These are phyloP conservation scores for Gymnoscopelus braueri DNA, from an alignment of 2,797 vertebrate species.

Conservation along the genomic window DNA sequence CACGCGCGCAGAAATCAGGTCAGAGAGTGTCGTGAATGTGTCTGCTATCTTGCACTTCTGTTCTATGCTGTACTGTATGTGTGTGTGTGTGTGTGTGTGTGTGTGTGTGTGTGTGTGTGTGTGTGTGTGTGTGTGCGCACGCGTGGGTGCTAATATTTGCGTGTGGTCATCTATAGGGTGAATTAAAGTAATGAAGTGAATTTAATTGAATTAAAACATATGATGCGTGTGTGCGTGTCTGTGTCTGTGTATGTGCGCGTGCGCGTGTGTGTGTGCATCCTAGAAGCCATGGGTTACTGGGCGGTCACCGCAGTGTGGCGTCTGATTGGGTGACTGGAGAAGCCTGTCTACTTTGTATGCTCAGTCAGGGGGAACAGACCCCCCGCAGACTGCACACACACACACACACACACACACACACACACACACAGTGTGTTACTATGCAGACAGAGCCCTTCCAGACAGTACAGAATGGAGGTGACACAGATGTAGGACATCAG, in stretches of 20 bases:
- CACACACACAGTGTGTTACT: constrained; percentile 48
- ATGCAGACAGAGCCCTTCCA: constrained; percentile 64
- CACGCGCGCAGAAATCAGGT: constrained; percentile 61
- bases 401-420: constrained; percentile 25
- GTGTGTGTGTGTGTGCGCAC: constrained; percentile 15
- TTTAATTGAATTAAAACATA: no score
- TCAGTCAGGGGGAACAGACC: constrained; percentile 72
- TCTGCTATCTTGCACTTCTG: constrained; percentile 49
- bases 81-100: constrained; percentile 1
- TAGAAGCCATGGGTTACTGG: constrained; percentile 46
- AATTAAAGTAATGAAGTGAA: no score
- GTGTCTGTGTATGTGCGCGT: constrained; percentile 4
- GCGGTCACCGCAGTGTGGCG: constrained; percentile 43
- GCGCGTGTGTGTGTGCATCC: constrained; percentile 2
- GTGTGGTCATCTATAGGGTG: no score
- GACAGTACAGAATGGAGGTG: constrained; percentile 42
- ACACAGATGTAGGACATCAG: constrained; percentile 64
- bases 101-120: constrained; percentile 22
- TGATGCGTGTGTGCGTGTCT: constrained; percentile 5
- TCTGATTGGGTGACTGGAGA: constrained; percentile 63
- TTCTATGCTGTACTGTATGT: constrained; percentile 16
- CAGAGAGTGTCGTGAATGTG: constrained; percentile 56
- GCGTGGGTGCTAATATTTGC: neutral
- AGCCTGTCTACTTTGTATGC: constrained; percentile 66
- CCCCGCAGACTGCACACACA: constrained; percentile 64